Conservation (phyloP, 2,113 vertebrate species). For the Tachysurus fulvidraco region DNA sequence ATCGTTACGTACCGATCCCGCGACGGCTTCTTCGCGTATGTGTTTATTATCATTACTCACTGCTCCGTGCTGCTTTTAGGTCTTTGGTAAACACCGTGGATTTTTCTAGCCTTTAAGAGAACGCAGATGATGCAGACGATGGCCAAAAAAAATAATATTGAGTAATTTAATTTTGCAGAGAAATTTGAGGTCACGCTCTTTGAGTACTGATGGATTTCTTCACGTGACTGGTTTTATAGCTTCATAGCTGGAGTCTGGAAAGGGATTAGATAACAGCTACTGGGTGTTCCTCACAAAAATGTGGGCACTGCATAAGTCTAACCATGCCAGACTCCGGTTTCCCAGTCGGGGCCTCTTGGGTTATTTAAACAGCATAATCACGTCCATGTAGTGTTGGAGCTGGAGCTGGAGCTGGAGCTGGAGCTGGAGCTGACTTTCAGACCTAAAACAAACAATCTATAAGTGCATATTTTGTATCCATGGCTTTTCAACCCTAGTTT, state of each 20-base stretch:
- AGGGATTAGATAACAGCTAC: constrained; percentile 46
- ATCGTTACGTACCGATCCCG: not conserved
- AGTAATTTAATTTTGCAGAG: not conserved
- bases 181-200: not conserved
- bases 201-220: constrained; percentile 17
- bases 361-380: not conserved
- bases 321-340: constrained; percentile 49
- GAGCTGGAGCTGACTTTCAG: not conserved
- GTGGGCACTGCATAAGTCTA: constrained; percentile 1
- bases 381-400: too few species aligned
- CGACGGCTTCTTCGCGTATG: not conserved
- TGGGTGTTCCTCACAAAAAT: constrained; percentile 67
- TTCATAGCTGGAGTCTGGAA: constrained; percentile 12
- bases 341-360: constrained; percentile 23
- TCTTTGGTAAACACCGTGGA: not conserved
- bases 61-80: not conserved
- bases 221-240: not conserved
- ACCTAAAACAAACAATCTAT: not conserved
- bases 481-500: not conserved
- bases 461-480: not conserved
- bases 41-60: not conserved
- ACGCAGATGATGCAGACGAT: too few species aligned
- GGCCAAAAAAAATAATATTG: not conserved
- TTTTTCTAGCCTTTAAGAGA: not conserved
- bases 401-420: not conserved